phyloP scores from a whole-genome alignment of 2,113 vertebrate species.

The Columba livia region DNA sequence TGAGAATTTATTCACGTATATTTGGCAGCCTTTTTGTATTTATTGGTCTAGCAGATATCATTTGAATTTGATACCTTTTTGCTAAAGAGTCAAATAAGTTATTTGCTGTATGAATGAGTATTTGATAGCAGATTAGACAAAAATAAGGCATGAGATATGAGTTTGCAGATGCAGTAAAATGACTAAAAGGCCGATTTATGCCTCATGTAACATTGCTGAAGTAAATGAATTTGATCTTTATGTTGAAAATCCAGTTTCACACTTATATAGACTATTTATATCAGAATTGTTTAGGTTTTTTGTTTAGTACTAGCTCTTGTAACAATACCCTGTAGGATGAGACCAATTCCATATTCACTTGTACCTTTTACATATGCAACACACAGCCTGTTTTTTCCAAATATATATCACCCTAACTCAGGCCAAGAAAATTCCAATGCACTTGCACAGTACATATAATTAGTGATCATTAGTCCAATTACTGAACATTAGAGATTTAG shows the following conservation, averaged over 20 bases:
- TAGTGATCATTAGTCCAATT: constrained; percentile 13
- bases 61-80: constrained; percentile 45
- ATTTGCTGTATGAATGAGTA: constrained; percentile 49
- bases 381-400: background rate
- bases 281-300: constrained; percentile 33
- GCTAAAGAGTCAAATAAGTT: constrained; percentile 43
- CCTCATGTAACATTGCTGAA: constrained; percentile 10
- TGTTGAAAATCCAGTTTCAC: constrained; percentile 69
- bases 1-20: background rate
- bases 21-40: constrained; percentile 24
- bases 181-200: constrained; percentile 56
- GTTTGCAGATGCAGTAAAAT: constrained; percentile 50
- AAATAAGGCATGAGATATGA: constrained; percentile 23
- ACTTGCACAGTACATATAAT: background rate
- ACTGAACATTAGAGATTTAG: background rate
- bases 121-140: constrained; percentile 56
- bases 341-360: background rate
- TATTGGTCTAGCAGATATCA: constrained; percentile 46
- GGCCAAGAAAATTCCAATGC: background rate
- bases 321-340: constrained; percentile 25
- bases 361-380: background rate
- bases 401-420: background rate
- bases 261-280: constrained; percentile 68
- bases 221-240: constrained; percentile 65
- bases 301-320: constrained; percentile 26